A percentile compares a stretch with the other conserved stretches of the same genome.
Evolutionary conservation across 2,113 vertebrate genomes (phyloP).

Genomic region (Macrotus californicus): DNA sequence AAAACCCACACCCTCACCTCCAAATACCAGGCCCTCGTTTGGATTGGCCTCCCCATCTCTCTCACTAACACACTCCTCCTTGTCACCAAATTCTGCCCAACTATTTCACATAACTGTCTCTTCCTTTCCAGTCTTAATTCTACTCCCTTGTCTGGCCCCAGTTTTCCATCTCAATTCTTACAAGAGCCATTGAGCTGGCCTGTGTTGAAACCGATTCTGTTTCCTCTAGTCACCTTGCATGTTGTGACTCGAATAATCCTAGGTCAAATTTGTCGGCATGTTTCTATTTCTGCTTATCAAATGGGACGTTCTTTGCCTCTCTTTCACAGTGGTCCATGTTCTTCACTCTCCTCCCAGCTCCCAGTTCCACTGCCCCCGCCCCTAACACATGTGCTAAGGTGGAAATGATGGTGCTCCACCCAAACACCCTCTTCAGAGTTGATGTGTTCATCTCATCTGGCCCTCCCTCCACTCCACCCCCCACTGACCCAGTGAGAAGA

Average conservation of each 20-base stretch:
- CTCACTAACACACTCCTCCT: not conserved
- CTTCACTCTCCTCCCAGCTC: not conserved
- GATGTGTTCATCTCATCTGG: not conserved
- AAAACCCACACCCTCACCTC: not conserved
- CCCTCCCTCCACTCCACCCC: too few relatives aligned
- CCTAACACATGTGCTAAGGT: not conserved
- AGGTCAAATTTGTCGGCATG: not conserved
- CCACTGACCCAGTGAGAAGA: not conserved
- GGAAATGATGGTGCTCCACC: not conserved
- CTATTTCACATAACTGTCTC: not conserved
- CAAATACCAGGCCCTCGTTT: not conserved
- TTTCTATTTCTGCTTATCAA: not conserved
- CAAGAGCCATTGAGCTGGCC: not conserved
- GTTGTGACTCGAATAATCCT: not conserved
- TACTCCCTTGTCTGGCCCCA: not conserved
- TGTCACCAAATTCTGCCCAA: not conserved
- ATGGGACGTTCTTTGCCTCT: not conserved
- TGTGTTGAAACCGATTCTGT: not conserved
- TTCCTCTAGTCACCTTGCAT: not conserved
- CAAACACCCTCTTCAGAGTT: not conserved
- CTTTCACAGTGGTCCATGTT: not conserved
- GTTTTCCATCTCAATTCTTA: not conserved
- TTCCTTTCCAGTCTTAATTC: not conserved
- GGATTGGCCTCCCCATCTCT: not conserved
- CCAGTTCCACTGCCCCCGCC: too few relatives aligned